These are phyloP conservation scores for Procapra przewalskii DNA, from an alignment of 2,113 vertebrate genomes.

Conservation along the genomic window DNA sequence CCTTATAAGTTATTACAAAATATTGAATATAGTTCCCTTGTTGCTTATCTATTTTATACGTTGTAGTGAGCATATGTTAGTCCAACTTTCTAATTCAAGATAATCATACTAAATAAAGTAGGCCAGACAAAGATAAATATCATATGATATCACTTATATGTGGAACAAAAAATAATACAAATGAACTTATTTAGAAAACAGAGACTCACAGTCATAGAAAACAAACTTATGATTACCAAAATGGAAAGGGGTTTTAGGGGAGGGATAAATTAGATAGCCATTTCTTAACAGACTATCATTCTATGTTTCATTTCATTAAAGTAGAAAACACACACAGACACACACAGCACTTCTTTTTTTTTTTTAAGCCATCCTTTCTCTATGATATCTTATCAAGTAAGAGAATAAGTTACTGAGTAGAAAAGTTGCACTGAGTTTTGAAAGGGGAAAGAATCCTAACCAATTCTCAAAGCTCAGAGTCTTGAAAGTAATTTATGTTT, in stretches of 20 bases:
- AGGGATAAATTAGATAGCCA: background rate
- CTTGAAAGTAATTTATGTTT: background rate
- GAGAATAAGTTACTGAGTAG: background rate
- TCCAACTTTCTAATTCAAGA: background rate
- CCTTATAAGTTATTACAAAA: background rate
- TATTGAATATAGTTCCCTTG: background rate
- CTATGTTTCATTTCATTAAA: background rate
- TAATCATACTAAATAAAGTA: background rate
- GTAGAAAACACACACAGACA: background rate
- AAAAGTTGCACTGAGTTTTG: background rate
- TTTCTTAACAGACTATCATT: background rate
- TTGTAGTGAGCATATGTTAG: background rate
- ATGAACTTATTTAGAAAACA: background rate
- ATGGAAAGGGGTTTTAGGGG: background rate
- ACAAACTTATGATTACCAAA: background rate
- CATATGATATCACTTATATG: background rate
- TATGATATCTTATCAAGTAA: background rate
- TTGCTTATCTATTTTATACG: background rate
- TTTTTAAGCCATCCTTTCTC: background rate
- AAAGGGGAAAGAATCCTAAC: background rate
- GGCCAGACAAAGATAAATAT: background rate
- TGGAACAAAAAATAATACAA: background rate
- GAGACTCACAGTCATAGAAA: background rate
- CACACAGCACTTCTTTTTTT: background rate
- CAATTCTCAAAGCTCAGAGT: background rate